Evolutionary conservation across 2,113 vertebrate genomes (phyloP).

Genomic region (Pantherophis guttatus): DNA sequence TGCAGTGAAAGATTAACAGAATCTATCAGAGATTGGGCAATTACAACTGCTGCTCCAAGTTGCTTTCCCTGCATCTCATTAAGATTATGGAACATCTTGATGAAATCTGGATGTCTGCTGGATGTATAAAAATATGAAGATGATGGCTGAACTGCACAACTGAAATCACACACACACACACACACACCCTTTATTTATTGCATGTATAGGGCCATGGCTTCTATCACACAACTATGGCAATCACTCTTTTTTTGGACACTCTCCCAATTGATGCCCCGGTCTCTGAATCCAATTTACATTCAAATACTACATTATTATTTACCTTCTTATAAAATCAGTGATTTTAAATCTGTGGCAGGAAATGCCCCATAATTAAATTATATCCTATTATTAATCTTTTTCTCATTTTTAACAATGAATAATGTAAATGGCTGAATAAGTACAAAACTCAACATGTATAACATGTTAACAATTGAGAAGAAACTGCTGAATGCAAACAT

Average conservation of each 20-base stretch:
- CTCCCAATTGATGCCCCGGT: not conserved
- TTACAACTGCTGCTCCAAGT: not conserved
- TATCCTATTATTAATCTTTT: not conserved
- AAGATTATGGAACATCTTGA: not conserved
- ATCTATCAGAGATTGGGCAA: not conserved
- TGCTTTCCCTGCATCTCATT: not conserved
- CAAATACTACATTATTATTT: not conserved
- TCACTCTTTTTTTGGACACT: not conserved
- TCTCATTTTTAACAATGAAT: not conserved
- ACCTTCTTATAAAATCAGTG: not conserved
- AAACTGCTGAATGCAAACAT: not conserved
- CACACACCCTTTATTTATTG: not conserved
- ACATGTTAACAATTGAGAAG: not conserved
- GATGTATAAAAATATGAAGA: not conserved
- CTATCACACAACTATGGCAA: not conserved
- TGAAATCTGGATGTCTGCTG: not conserved
- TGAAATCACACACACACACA: not conserved
- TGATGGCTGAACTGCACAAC: not conserved
- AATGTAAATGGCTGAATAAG: not conserved
- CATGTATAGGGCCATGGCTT: not conserved
- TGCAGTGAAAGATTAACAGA: not conserved
- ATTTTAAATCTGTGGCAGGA: not conserved
- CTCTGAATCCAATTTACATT: not conserved
- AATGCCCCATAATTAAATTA: not conserved
- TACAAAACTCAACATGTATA: not conserved